Percentiles rank a stretch among this genome's conserved stretches.
phyloP scores from a whole-genome alignment of 2,888 invertebrate genomes.

The Subacronicta megacephala region DNA sequence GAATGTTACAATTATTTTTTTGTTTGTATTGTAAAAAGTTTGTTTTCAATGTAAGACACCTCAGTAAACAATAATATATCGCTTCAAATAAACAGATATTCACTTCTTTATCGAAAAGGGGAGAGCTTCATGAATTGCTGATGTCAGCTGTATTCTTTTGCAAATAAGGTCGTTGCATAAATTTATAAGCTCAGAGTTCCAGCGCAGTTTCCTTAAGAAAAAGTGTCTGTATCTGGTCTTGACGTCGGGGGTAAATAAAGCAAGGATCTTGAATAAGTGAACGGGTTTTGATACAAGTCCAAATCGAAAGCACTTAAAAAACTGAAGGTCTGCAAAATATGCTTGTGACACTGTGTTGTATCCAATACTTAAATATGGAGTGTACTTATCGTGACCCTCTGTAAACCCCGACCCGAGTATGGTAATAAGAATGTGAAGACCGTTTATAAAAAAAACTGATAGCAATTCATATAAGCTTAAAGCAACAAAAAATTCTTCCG shows the following conservation, averaged over 20 bases:
- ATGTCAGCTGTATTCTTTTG: constrained; percentile 75
- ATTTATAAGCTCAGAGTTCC: constrained; percentile 66
- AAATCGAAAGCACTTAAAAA: constrained; percentile 19
- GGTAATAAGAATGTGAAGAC: constrained; percentile 28
- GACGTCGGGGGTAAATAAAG: constrained; percentile 55
- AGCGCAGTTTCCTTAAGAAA: constrained; percentile 62
- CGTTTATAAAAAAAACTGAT: constrained; percentile 13
- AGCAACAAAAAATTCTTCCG: not conserved
- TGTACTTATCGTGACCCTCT: constrained; percentile 43
- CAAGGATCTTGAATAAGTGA: constrained; percentile 64
- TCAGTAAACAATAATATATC: constrained; percentile 65
- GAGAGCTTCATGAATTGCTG: constrained; percentile 79
- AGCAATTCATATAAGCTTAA: constrained; percentile 13
- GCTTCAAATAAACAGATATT: constrained; percentile 68
- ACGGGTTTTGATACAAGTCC: constrained; percentile 46
- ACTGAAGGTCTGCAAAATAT: constrained; percentile 19
- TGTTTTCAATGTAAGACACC: constrained; percentile 55
- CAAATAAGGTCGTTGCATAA: constrained; percentile 76
- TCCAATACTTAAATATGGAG: constrained; percentile 38
- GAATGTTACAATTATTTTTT: not conserved
- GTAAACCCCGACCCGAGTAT: constrained; percentile 33
- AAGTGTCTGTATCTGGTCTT: constrained; percentile 57
- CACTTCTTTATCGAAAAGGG: constrained; percentile 64
- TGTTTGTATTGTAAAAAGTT: constrained; percentile 26
- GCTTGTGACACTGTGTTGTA: constrained; percentile 18